phyloP scores from a whole-genome alignment of 2,888 invertebrate genomes.

The Catocala sponsa region DNA sequence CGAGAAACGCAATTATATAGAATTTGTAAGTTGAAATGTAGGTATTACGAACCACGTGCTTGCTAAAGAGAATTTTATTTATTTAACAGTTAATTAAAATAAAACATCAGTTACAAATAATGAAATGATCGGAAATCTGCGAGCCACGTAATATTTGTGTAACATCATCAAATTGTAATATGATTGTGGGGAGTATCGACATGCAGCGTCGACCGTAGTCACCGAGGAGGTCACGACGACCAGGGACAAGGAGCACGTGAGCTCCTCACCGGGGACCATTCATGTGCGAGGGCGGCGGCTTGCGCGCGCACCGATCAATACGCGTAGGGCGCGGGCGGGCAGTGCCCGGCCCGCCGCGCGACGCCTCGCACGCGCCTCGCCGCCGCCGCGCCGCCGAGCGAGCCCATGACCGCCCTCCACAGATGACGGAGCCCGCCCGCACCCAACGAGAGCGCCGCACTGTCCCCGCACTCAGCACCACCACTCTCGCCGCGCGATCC shows the following conservation, averaged over 20 bases:
- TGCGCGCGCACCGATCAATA: conserved; percentile 83
- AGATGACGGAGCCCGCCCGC: conserved; percentile 87
- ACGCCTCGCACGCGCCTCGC: conserved; percentile 72
- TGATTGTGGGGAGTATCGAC: conserved; percentile 56
- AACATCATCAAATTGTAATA: conserved; percentile 35
- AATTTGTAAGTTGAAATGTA: neutral
- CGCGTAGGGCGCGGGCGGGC: conserved; percentile 68
- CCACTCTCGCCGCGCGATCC: conserved; percentile 63
- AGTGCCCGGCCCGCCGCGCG: conserved; percentile 82
- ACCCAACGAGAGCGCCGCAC: conserved; percentile 70
- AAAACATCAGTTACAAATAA: neutral
- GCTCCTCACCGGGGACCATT: conserved; percentile 82
- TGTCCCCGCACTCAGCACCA: conserved; percentile 75
- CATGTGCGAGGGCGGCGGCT: conserved; percentile 74
- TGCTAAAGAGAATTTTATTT: neutral
- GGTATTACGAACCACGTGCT: neutral
- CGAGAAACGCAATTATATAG: neutral
- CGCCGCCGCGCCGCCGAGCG: conserved; percentile 59
- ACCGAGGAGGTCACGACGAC: conserved; percentile 61
- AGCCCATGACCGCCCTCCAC: conserved; percentile 83
- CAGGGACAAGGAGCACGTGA: conserved; percentile 78
- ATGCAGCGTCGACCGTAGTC: conserved; percentile 48
- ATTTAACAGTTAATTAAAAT: neutral
- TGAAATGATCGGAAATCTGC: conserved; percentile 12
- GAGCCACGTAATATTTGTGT: conserved; percentile 25